Evolutionary conservation across 2,888 invertebrate genomes (phyloP).

Genomic region (Lithophane semibrunnea): DNA sequence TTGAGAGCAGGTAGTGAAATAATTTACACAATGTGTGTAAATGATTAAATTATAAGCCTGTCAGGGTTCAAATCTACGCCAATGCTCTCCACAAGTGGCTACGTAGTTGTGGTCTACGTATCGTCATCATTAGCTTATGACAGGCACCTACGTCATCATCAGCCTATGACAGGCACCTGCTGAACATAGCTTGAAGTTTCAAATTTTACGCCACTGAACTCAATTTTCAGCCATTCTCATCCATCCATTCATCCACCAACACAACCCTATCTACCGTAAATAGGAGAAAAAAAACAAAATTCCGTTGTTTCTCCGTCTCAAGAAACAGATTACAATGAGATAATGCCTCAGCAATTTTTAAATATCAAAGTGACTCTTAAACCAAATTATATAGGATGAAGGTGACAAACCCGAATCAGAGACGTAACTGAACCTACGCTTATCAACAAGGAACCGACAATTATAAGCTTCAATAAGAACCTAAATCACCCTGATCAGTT

Average conservation of each 20-base stretch:
- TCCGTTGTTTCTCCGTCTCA: neutral
- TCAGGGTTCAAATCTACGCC: no score
- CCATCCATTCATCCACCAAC: no score
- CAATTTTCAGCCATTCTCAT: no score
- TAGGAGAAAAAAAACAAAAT: no score
- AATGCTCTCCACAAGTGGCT: no score
- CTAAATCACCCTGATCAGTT: neutral
- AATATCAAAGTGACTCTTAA: neutral
- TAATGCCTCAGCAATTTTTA: neutral
- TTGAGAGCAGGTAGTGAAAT: no score
- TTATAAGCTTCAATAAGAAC: constrained; percentile 19
- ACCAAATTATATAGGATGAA: neutral
- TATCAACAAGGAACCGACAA: neutral
- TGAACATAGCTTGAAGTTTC: neutral
- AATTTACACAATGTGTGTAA: no score
- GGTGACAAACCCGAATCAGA: neutral
- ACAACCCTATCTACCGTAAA: neutral
- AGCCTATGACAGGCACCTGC: neutral
- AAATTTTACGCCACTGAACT: neutral
- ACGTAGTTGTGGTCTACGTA: no score
- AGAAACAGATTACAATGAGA: neutral
- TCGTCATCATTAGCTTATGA: no score
- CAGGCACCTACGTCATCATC: no score
- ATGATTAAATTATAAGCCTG: no score
- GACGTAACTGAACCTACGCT: neutral